Percentiles rank a stretch among this genome's conserved stretches.
These are phyloP conservation scores for Microplitis manilae DNA, from an alignment of 2,888 invertebrate genomes.

Conservation along the genomic window DNA sequence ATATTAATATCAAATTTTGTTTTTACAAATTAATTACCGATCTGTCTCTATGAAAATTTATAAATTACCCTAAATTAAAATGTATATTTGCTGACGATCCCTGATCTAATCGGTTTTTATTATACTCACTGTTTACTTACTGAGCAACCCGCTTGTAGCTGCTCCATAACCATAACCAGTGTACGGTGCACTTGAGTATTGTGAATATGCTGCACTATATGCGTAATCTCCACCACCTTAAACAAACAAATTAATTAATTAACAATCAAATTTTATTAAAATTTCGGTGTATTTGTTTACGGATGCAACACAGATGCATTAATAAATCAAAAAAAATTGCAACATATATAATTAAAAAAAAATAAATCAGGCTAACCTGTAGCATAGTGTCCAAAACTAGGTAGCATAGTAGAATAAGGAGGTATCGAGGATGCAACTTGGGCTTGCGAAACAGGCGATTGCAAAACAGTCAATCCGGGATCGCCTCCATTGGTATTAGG, in stretches of 20 bases:
- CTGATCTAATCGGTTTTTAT: conserved; percentile 68
- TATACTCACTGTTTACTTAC: conserved; percentile 81
- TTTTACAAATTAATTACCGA: neutral
- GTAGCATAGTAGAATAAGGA: conserved; percentile 78
- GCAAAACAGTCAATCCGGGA: conserved; percentile 74
- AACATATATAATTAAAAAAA: neutral
- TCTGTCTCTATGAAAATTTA: neutral
- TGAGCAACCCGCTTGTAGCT: conserved; percentile 79
- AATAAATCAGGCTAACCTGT: conserved; percentile 74
- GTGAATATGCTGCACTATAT: conserved; percentile 82
- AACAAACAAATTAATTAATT: conserved; percentile 51
- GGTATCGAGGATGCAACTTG: conserved; percentile 72
- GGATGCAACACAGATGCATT: neutral
- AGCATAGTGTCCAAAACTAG: conserved; percentile 80
- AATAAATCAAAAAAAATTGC: neutral
- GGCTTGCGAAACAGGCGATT: conserved; percentile 75
- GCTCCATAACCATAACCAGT: conserved; percentile 79
- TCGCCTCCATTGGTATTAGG: conserved; percentile 68
- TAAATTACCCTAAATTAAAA: conserved; percentile 9
- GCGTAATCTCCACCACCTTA: conserved; percentile 81
- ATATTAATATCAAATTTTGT: neutral
- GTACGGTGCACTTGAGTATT: conserved; percentile 83
- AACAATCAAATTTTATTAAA: conserved; percentile 23
- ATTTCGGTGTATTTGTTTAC: neutral
- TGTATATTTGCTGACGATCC: conserved; percentile 51